Base-by-base conservation (phyloP, 2,797 vertebrate species). In the Microctenopoma steveboyesi region DNA sequence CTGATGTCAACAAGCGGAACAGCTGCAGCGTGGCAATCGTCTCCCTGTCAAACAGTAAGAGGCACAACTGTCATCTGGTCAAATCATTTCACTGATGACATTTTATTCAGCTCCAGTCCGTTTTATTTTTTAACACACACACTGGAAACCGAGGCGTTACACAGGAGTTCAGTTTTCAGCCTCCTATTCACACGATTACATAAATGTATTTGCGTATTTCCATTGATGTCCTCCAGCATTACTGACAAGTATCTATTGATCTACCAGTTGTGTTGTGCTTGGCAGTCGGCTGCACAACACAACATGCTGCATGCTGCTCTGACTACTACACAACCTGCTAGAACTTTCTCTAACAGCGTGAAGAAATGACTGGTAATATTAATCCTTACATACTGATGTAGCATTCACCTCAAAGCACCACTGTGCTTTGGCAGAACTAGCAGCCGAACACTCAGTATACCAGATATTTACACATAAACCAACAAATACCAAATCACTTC, bases 191-290 rank as follows among this genome's bases (percentile, higher is more conserved):
- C 73, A 57, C 82, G 79, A 88, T 91, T 92, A 89, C 80, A 69
- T 92, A 91, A 90, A 78, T 63, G 70, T 72, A 71, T 76, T 88
- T 86, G 80, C 50, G 15, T 90, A 84, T 88, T 86, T 83, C 79
- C 73, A 86, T 84, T 63, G 78, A 89, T 89, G 79, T 88, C 87
- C 86, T 85, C 74, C 65, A 86, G 58, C 88, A 75, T 74, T 70
- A 81, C 76, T 82, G 81, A 81, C 70, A 47, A 81, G 68, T 71
- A 73, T 63, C 33, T 86, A 91, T 90, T 76, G 90, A 92, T 91
- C 81, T 42, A 46, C 39, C 69, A 67, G 81, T 63, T 85, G 58
- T 82, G 85, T 72, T 87, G 81, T 77, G 70, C 72, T 56, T 22
- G 59, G 69, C 80, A 72, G 49, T 54, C 4, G 1, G 25, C 37